Conservation (phyloP, 2,888 invertebrate genomes). For the Ochropleura leucogaster region DNA sequence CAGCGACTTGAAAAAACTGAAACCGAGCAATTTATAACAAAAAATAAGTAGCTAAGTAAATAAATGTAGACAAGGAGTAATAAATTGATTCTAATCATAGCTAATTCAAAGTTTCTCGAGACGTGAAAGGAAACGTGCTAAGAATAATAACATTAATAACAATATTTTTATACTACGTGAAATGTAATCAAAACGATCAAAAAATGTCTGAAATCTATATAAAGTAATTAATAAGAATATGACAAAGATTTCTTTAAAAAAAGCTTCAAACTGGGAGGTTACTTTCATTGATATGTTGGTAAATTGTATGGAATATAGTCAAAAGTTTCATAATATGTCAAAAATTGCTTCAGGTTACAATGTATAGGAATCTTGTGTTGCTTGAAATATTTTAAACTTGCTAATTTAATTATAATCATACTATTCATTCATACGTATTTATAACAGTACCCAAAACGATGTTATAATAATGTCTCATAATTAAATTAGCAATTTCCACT, state of each 20-base stretch:
- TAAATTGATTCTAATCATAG: conserved; percentile 36
- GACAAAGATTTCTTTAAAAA: conserved; percentile 5
- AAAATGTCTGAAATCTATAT: neutral
- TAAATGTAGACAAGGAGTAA: conserved; percentile 20
- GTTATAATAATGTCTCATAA: conserved; percentile 55
- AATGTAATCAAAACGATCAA: conserved; percentile 1
- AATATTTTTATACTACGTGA: conserved; percentile 4
- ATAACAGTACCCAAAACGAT: neutral
- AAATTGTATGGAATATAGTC: conserved; percentile 75
- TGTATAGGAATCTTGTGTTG: conserved; percentile 65
- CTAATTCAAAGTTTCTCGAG: conserved; percentile 3
- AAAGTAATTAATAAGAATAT: neutral
- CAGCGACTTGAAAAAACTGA: conserved; percentile 10
- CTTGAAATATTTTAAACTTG: conserved; percentile 55
- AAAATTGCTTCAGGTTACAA: conserved; percentile 76
- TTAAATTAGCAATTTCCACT: conserved; percentile 71
- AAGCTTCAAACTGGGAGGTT: conserved; percentile 66
- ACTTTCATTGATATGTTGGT: conserved; percentile 82
- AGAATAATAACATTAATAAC: neutral
- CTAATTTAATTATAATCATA: conserved; percentile 46
- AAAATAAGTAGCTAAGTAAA: conserved; percentile 29
- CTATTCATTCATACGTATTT: neutral
- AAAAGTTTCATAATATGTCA: conserved; percentile 70
- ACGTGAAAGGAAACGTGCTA: conserved; percentile 8
- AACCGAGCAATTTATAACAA: conserved; percentile 21